These are phyloP conservation scores for Pomacea canaliculata DNA, from an alignment of 2,888 invertebrate species.

Conservation along the genomic window DNA sequence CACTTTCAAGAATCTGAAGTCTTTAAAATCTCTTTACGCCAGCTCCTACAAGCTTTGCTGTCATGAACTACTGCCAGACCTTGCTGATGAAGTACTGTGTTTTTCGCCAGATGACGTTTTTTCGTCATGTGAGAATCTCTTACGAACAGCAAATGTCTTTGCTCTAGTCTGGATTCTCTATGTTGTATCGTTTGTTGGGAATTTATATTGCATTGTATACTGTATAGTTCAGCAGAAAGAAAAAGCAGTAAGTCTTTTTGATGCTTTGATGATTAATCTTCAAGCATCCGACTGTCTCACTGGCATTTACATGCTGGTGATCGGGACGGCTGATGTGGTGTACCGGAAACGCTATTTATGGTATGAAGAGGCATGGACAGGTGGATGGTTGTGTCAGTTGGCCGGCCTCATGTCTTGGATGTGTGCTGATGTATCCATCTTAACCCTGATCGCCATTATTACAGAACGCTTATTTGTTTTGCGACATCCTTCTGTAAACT, in stretches of 20 bases:
- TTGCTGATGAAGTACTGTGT: constrained; percentile 4
- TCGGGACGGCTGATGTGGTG: too few species aligned
- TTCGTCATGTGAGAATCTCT: constrained; percentile 28
- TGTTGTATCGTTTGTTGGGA: constrained; percentile 21
- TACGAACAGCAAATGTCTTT: constrained; percentile 6
- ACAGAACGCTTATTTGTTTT: too few species aligned
- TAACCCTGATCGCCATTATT: too few species aligned
- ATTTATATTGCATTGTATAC: constrained; percentile 23
- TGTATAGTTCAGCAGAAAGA: constrained; percentile 21
- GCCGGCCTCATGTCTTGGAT: too few species aligned
- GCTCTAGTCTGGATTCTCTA: constrained; percentile 20
- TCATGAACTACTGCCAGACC: constrained; percentile 15
- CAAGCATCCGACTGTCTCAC: too few species aligned
- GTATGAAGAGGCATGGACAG: too few species aligned
- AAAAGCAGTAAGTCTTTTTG: neutral
- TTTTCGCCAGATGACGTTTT: constrained; percentile 12
- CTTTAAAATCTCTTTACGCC: constrained; percentile 1
- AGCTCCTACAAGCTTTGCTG: constrained; percentile 29
- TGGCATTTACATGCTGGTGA: too few species aligned
- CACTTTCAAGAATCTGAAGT: neutral
- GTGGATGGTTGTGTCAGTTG: too few species aligned
- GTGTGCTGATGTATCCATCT: too few species aligned
- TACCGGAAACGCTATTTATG: too few species aligned
- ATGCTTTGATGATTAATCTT: too few species aligned
- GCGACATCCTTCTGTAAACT: too few species aligned